Evolutionary conservation across 2,797 vertebrate species (phyloP).

Genomic region (Sebastes steindachneri): DNA sequence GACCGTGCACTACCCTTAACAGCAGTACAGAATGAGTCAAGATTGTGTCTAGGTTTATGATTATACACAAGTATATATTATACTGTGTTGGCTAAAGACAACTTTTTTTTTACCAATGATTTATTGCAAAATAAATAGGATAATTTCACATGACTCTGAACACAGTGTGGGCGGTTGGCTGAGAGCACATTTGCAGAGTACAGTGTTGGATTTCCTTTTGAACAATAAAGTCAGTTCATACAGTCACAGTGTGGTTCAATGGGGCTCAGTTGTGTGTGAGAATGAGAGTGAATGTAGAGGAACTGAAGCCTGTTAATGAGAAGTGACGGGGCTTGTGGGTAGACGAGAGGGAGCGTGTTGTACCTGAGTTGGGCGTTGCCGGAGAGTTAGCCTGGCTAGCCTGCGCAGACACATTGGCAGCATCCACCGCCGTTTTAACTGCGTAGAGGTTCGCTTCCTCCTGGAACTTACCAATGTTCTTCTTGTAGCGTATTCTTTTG

Average conservation of each 20-base stretch:
- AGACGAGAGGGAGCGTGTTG: conserved; percentile 21
- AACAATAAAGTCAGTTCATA: background rate
- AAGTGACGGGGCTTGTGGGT: background rate
- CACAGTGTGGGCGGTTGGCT: background rate
- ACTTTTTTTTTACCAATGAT: background rate
- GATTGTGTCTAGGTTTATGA: background rate
- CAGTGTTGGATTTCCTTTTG: background rate
- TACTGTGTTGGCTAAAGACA: background rate
- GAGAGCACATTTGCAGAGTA: background rate
- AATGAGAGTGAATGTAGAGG: background rate
- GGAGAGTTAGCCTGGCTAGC: conserved; percentile 90
- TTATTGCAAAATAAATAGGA: background rate
- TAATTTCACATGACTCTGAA: background rate
- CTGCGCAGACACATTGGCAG: conserved; percentile 86
- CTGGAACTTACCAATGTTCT: conserved; percentile 90
- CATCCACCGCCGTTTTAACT: conserved; percentile 84
- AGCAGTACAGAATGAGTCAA: background rate
- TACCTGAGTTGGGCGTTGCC: conserved; percentile 89
- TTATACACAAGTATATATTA: background rate
- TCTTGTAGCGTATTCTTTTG: conserved; percentile 91
- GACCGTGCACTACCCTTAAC: background rate
- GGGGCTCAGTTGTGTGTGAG: background rate
- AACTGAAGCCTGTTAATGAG: conserved; percentile 4
- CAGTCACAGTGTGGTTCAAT: background rate
- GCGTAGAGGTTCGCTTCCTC: conserved; percentile 89